phyloP scores from a whole-genome alignment of 1,140 invertebrate species.

The Apis florea region DNA sequence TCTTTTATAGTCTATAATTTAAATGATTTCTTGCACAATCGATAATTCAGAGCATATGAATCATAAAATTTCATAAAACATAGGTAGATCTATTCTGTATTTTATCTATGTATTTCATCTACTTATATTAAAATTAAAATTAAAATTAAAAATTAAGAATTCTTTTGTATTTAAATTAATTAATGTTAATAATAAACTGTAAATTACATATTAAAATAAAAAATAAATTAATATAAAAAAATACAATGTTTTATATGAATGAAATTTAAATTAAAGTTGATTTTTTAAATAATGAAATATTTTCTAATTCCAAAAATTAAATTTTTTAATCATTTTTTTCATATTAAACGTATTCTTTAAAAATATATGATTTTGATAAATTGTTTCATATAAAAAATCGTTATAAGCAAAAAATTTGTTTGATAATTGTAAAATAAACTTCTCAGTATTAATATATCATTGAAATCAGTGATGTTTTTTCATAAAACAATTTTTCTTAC shows the following conservation, averaged over 20 bases:
- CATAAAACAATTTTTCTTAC: not conserved
- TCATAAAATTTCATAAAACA: too few species aligned
- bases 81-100: too few species aligned
- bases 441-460: not conserved
- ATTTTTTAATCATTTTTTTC: not conserved
- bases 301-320: not conserved
- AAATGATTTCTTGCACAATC: too few species aligned
- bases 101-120: too few species aligned
- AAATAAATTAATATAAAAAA: not conserved
- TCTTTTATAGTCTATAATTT: too few species aligned
- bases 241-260: not conserved
- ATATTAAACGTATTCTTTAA: not conserved
- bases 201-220: not conserved
- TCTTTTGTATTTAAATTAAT: not conserved
- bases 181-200: not conserved
- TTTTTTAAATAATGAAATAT: not conserved
- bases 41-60: too few species aligned
- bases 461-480: not conserved
- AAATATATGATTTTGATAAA: not conserved
- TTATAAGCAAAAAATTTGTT: not conserved
- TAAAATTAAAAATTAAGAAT: too few species aligned
- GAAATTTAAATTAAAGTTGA: not conserved
- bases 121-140: too few species aligned
- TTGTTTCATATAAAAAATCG: not conserved
- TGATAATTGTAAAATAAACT: not conserved